These are phyloP conservation scores for Drosophila dives DNA, from an alignment of 2,888 invertebrate genomes.

Conservation along the genomic window DNA sequence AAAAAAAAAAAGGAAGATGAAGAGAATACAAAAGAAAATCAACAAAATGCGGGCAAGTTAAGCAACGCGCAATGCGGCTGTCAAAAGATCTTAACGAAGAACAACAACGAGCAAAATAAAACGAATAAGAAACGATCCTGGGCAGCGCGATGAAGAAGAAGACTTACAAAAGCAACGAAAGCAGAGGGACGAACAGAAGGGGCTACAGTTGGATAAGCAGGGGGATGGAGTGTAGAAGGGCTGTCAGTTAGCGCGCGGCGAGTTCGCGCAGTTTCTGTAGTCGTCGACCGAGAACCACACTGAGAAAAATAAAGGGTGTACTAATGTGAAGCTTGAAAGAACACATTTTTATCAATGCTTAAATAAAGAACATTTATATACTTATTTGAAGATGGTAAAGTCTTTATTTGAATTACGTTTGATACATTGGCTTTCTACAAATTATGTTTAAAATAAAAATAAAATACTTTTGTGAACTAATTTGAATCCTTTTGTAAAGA, in stretches of 20 bases:
- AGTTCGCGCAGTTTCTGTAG: slow-evolving; percentile 34
- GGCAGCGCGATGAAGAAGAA: slow-evolving; percentile 39
- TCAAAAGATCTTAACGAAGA: slow-evolving; percentile 75
- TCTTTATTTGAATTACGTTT: neutral
- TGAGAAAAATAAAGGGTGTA: neutral
- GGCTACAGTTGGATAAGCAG: neutral
- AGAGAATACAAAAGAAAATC: slow-evolving; percentile 49
- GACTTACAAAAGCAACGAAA: slow-evolving; percentile 48
- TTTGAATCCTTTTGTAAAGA: too few relatives aligned
- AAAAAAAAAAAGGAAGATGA: neutral
- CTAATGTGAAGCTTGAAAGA: neutral
- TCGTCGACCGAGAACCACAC: slow-evolving; percentile 9
- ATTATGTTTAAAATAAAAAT: neutral
- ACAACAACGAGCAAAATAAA: slow-evolving; percentile 21
- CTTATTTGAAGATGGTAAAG: neutral
- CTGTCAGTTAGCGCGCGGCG: slow-evolving; percentile 62
- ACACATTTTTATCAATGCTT: neutral
- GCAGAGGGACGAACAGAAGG: neutral
- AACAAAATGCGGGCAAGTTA: slow-evolving; percentile 48
- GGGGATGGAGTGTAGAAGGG: slow-evolving; percentile 34
- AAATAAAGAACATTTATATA: neutral
- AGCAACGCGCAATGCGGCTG: slow-evolving; percentile 61
- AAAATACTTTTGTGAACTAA: neutral
- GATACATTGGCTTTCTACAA: neutral
- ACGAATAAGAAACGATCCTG: slow-evolving; percentile 62